Evolutionary conservation across 2,797 vertebrate genomes (phyloP), one percentile per base, ranked within the genome.

Genomic region (Amblyopsis hoosieri): DNA sequence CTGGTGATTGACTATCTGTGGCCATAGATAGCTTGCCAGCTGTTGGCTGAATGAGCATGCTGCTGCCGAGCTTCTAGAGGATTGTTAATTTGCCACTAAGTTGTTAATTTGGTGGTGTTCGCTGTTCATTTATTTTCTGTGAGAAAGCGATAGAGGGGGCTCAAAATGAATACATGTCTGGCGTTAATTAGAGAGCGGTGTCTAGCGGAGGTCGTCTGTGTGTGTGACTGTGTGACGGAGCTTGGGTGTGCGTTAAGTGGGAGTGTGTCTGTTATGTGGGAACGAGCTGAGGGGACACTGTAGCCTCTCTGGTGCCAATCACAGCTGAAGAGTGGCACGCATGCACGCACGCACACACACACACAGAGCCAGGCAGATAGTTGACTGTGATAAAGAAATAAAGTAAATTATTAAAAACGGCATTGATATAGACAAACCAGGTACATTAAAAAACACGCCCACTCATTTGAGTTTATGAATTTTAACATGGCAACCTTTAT

Each of bases 311-410:
- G 57, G 50, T 59, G 19, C 64, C 4, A 33, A 8, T 29, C 42
- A 54, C 70, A 80, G 72, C 62, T 82, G 69, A 57, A 71, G 49
- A 71, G 7, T 37, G 15, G n/a, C 67, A 59, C 31, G 15, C 45
- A 59, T n/a, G n/a, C 45, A 49, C 53, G 37, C 58, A 60, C 52
- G 33, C 50, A 55, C 31, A 12, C 15, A 11, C 37, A 64, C 60
- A 65, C n/a, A 2, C 13, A 47, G 4, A 49, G 2, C 6, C 19
- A 10, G 4, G 37, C 52, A 55, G 3, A 4, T 14, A 14, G 12
- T 12, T 48, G 47, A 48, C n/a, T 48, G 12, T 12, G n/a, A 11
- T 48, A 10, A 12, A 12, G 12, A 12, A 12, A 48, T 29, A 7
- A 4, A 12, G n/a, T 12, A 4, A 14, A 12, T 48, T 1, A 14